phyloP scores from a whole-genome alignment of 2,113 vertebrate genomes.

The Aix galericulata region DNA sequence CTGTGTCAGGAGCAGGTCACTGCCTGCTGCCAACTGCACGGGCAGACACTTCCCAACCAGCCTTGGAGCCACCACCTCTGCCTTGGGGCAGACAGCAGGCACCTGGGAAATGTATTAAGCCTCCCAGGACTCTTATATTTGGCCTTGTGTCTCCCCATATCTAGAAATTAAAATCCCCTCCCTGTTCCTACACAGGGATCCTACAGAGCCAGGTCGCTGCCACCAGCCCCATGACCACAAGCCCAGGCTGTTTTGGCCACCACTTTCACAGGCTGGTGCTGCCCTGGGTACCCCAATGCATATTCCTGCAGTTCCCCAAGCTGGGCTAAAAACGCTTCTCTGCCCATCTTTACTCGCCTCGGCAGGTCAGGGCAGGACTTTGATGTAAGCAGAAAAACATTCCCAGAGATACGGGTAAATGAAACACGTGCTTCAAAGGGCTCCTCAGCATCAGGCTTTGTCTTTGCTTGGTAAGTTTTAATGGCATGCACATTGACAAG shows the following conservation, averaged over 20 bases:
- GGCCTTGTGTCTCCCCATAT: neutral
- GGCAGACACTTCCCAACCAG: neutral
- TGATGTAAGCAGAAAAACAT: conserved; percentile 49
- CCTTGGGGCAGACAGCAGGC: fast-evolving
- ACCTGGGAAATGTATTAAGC: fast-evolving
- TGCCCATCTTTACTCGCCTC: neutral
- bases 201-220: neutral
- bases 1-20: fast-evolving
- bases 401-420: conserved; percentile 22
- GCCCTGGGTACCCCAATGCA: neutral
- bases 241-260: neutral
- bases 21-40: neutral
- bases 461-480: neutral
- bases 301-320: neutral
- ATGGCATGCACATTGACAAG: neutral
- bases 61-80: neutral
- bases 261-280: neutral
- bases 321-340: conserved; percentile 40
- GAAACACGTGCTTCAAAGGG: neutral
- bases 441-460: neutral
- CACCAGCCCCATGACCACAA: neutral
- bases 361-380: conserved; percentile 12
- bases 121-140: neutral
- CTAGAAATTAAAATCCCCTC: neutral
- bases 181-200: neutral